Base-by-base conservation (phyloP, 2,797 vertebrate genomes). In the Lepus oiostolus region DNA sequence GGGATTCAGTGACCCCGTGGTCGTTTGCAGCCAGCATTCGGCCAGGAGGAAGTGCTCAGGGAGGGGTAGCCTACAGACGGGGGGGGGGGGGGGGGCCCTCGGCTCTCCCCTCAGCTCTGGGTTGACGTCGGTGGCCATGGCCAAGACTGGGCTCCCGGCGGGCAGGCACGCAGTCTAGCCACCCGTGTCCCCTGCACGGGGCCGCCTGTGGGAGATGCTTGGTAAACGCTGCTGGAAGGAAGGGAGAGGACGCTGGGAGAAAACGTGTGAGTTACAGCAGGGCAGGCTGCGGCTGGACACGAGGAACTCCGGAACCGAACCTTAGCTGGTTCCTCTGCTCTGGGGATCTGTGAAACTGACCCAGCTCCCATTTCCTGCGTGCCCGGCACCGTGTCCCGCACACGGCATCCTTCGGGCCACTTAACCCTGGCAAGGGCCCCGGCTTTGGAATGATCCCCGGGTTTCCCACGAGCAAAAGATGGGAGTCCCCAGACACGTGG, bases 1-100 rank as follows among this genome's bases (percentile, higher is more conserved):
- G n/a, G 17, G 11, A 17, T 13, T 28, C 14, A 24, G 1, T 26
- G 28, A 63, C 21, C 0, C 1, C 2, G 0, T 16, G 28, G 35
- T 38, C 35, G 28, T 28, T 21, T 76, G 42, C 14, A 4, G 4
- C n/a, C 38, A 1, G 32, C 26, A 10, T 21, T 1, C 60, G 88
- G 52, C 30, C 85, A 30, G 24, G 21, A 24, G 79, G 17, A 54
- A 32, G 47, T 13, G n/a, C 68, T 32, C 42, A n/a, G 79, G 65
- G 81, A 28, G 62, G 0, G 13, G 35, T 4, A 16, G 54, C 71
- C 76, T 65, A 58, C 24, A 16, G 50, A 16, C 24, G 0, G 6
- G 58, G 62, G 30, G 2, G 32, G 32, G 32, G 32, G 32, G 32
- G 32, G n/a, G n/a, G n/a, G n/a, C 12, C 67, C 52, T 62, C n/a